Conservation (phyloP, 2,888 invertebrate genomes). For the Megaustenia siamemsis region DNA sequence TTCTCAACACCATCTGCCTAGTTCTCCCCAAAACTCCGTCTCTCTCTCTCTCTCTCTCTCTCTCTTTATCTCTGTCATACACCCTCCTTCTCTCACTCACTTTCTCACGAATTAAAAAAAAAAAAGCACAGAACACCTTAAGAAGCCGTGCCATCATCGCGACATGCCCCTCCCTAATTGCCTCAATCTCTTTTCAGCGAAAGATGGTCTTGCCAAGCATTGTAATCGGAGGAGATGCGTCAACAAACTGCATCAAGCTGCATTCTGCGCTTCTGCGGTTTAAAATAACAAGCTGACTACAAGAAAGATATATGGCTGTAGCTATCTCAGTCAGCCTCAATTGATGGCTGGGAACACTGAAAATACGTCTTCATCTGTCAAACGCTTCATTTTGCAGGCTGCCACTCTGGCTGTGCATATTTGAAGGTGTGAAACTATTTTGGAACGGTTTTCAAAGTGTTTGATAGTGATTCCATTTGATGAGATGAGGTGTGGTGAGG, state of each 20-base stretch:
- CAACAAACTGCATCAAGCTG: slow-evolving; percentile 1
- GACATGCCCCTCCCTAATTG: not conserved
- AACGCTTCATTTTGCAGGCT: not conserved
- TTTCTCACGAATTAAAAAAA: too few relatives aligned
- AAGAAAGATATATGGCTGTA: not conserved
- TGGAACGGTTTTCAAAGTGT: too few relatives aligned
- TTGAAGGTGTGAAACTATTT: too few relatives aligned
- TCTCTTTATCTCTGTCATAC: not conserved
- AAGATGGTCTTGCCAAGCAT: not conserved
- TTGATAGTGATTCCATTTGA: too few relatives aligned
- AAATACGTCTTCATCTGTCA: not conserved
- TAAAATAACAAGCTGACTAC: not conserved
- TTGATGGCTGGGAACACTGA: not conserved
- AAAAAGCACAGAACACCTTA: not conserved
- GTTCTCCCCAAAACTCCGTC: not conserved
- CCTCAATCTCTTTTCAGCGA: not conserved
- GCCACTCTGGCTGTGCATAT: too few relatives aligned
- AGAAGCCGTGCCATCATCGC: not conserved
- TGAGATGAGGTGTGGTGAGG: too few relatives aligned
- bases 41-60: not conserved
- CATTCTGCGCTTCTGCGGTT: not conserved
- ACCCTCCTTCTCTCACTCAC: not conserved
- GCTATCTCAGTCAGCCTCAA: not conserved
- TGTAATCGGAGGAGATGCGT: not conserved
- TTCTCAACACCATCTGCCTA: not conserved